Conservation (phyloP, 2,113 vertebrate genomes). For the Craseonycteris thonglongyai region DNA sequence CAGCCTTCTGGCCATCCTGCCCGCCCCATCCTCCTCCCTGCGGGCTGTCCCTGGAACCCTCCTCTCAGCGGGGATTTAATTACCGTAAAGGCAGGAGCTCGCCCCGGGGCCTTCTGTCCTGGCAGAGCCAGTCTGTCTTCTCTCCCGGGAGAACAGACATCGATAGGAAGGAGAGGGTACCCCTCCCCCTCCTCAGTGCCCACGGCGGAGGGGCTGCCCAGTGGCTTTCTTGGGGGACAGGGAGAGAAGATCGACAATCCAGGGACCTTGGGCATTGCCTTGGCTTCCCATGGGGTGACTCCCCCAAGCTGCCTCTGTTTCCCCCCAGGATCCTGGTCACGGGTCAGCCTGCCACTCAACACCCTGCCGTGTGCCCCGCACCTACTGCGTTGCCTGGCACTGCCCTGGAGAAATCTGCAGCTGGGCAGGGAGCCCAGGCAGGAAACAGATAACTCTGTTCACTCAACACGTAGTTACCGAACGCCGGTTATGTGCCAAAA, state of each 20-base stretch:
- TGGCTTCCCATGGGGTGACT: background rate
- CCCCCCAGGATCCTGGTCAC: background rate
- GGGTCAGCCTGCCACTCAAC: background rate
- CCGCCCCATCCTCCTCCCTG: slow-evolving; percentile 34
- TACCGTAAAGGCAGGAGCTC: slow-evolving; percentile 62
- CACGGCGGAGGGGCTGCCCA: background rate
- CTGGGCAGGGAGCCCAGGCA: background rate
- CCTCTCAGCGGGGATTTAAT: slow-evolving; percentile 68
- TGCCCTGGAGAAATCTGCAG: background rate
- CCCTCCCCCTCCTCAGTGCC: background rate
- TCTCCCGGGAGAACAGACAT: slow-evolving; percentile 58
- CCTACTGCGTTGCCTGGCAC: background rate
- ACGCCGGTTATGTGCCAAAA: background rate
- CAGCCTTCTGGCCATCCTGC: slow-evolving; percentile 37
- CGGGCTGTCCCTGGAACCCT: slow-evolving; percentile 58
- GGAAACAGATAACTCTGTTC: background rate
- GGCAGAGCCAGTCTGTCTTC: slow-evolving; percentile 55
- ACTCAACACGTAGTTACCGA: background rate
- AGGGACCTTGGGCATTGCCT: background rate
- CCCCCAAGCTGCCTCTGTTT: slow-evolving; percentile 12
- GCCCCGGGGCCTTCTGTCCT: slow-evolving; percentile 58
- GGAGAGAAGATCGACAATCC: background rate
- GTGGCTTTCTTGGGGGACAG: background rate
- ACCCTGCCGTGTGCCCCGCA: no score
- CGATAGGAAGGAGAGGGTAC: slow-evolving; percentile 10